These are phyloP conservation scores for Bergia sp. DNA, from an alignment of 92 coral and sea anemone genomes.

Conservation along the genomic window DNA sequence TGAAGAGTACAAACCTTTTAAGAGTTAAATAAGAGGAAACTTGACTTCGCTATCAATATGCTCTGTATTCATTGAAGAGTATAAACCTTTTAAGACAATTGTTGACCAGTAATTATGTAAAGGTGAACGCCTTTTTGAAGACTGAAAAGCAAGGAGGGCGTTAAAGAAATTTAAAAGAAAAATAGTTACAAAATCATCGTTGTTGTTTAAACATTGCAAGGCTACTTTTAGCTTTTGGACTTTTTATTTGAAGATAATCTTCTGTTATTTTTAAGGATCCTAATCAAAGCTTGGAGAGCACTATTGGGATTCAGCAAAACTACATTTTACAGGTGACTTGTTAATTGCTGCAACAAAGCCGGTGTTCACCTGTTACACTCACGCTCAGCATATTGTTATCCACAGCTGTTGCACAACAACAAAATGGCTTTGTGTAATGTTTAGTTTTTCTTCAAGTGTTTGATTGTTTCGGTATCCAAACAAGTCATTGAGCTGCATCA, in stretches of 20 bases:
- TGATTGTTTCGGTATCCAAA: background rate
- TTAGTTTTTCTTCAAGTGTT: no score
- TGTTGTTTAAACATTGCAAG: background rate
- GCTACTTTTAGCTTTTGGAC: background rate
- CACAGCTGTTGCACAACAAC: background rate
- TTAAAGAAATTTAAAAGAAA: no score
- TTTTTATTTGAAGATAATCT: slow-evolving; percentile 9
- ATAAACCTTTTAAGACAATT: no score
- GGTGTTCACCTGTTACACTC: background rate
- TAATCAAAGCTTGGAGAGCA: slow-evolving; percentile 15
- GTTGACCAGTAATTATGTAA: no score
- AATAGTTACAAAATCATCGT: background rate
- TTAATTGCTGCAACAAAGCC: background rate
- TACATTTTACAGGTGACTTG: slow-evolving; percentile 20
- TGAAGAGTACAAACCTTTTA: no score
- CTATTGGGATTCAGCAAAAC: slow-evolving; percentile 12
- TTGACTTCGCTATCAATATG: no score
- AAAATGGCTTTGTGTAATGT: background rate
- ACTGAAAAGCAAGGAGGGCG: no score
- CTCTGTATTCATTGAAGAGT: no score
- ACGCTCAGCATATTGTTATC: background rate
- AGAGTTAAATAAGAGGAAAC: no score
- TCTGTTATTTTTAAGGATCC: slow-evolving; percentile 22
- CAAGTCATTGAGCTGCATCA: background rate
- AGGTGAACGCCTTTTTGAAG: no score